Conservation (phyloP, 2,113 vertebrate genomes). For the Hyaena hyaena region DNA sequence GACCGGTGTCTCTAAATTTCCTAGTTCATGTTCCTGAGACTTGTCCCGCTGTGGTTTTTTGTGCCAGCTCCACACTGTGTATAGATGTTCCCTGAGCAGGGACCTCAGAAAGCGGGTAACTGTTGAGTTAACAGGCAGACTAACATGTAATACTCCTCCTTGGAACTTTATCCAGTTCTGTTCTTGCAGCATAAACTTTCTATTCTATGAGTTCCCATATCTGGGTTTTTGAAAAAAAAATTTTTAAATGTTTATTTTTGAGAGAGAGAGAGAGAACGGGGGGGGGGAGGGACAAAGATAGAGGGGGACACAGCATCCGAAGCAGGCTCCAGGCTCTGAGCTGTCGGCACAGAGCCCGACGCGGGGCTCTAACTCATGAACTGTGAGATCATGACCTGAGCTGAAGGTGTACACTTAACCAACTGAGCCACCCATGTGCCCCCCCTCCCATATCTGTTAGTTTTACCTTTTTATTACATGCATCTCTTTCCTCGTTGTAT, state of each 20-base stretch:
- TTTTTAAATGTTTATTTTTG: too few species aligned
- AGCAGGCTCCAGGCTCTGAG: too few species aligned
- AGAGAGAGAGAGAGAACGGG: too few species aligned
- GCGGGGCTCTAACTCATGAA: too few species aligned
- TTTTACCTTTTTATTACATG: neutral
- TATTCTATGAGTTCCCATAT: neutral
- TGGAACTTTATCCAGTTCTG: neutral
- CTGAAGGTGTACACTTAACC: too few species aligned
- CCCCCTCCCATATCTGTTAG: neutral
- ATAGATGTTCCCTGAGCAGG: neutral
- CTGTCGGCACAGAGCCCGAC: too few species aligned
- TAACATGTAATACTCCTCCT: neutral
- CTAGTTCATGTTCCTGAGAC: neutral
- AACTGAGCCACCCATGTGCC: too few species aligned
- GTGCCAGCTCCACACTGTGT: neutral
- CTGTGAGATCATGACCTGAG: too few species aligned
- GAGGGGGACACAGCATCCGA: too few species aligned
- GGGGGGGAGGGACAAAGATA: too few species aligned
- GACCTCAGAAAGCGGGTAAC: neutral
- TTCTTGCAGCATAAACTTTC: neutral
- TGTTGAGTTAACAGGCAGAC: neutral
- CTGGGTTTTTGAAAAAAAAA: neutral
- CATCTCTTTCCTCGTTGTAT: neutral
- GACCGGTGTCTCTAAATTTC: neutral
- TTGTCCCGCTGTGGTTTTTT: neutral